Base-by-base conservation (phyloP, 2,797 vertebrate genomes). In the Lutra lutra region DNA sequence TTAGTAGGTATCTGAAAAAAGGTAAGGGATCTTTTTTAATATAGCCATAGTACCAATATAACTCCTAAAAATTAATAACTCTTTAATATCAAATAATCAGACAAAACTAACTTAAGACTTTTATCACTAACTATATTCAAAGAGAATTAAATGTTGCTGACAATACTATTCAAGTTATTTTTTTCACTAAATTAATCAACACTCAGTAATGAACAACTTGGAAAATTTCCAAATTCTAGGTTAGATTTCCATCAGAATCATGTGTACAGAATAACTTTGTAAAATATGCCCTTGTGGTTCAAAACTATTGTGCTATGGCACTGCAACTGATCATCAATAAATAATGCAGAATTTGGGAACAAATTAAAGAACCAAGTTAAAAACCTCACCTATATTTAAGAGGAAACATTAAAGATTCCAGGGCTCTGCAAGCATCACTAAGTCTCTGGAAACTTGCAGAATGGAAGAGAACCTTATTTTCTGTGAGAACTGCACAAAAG, bases 401-500 rank as follows among this genome's bases (percentile, higher is more conserved):
- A 89, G 99, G 99, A 99, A 99, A 99, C 99, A 99, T 99, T 96
- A 99, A 99, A 82, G 99, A 99, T 98, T 99, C 99, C 89, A 99
- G 98, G 62, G 99, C 99, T 43, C 99, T 99, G 91, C 99, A 99
- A 11, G 99, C 99, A 98, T 99, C 99, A 64, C 99, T 99, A 15
- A 99, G 99, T 97, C 99, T 99, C 99, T 99, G 99, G 98, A 99
- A 99, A 98, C 99, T 99, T 98, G 99, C 99, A 87, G 99, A 99
- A 98, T 99, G 99, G 98, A 99, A 99, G 86, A 99, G 98, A 99
- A 99, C 99, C 97, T 99, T 99, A 98, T 99, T 99, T 98, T 99
- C 99, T 5, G 99, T 99, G 98, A 99, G 99, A 97, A 99, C 99
- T 0, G 99, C 99, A 98, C 99, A 99, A 96, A 99, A 99, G 62